These are phyloP conservation scores for Eilema depressum DNA, from an alignment of 2,888 invertebrate species.

Conservation along the genomic window DNA sequence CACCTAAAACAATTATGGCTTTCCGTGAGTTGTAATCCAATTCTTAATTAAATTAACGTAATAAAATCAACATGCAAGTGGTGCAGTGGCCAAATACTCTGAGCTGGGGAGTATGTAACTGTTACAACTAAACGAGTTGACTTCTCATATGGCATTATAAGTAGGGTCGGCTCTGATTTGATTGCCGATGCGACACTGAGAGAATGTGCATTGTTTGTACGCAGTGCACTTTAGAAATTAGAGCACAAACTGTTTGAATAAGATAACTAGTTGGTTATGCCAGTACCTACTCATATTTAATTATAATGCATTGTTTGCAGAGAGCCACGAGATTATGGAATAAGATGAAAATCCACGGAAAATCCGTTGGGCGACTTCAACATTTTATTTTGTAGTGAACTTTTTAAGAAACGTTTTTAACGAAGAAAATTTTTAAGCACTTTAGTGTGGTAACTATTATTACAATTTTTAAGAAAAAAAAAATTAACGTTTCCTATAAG, in stretches of 20 bases:
- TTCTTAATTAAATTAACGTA: neutral
- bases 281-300: neutral
- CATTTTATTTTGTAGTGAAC: too few relatives aligned
- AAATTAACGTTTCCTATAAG: too few relatives aligned
- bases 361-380: neutral
- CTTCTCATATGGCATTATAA: neutral
- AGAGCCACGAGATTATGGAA: neutral
- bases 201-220: neutral
- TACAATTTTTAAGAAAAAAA: too few relatives aligned
- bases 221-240: constrained; percentile 2
- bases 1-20: neutral
- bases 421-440: too few relatives aligned
- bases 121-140: neutral
- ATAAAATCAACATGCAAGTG: neutral
- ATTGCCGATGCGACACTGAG: constrained; percentile 1
- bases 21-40: neutral
- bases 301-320: neutral
- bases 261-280: neutral
- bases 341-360: neutral
- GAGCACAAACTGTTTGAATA: neutral
- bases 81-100: neutral
- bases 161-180: neutral
- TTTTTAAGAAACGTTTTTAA: too few relatives aligned
- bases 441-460: too few relatives aligned
- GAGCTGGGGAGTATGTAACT: neutral